phyloP scores from a whole-genome alignment of 2,888 invertebrate species.

The Cryptops parisi region DNA sequence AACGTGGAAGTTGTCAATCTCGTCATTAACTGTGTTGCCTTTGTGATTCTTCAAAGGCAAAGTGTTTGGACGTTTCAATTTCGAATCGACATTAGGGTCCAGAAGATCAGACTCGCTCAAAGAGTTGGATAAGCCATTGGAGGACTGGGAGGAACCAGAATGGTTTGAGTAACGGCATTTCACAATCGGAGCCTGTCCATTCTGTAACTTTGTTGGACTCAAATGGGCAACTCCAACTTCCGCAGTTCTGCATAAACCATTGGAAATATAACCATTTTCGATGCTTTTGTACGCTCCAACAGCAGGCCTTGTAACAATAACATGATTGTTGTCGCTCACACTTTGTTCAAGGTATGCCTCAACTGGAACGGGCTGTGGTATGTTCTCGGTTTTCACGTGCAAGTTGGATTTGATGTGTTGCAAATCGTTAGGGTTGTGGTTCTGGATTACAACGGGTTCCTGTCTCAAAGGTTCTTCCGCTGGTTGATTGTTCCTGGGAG shows the following conservation, averaged over 20 bases:
- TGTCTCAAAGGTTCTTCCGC: neutral
- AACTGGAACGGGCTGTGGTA: constrained; percentile 14
- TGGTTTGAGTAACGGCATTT: constrained; percentile 9
- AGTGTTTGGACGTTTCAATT: constrained; percentile 14
- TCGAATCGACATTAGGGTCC: constrained; percentile 3
- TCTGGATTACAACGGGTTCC: neutral
- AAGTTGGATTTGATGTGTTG: constrained; percentile 7
- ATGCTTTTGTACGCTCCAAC: constrained; percentile 6
- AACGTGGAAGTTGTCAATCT: neutral
- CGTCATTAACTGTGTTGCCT: constrained; percentile 24
- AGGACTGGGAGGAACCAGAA: neutral
- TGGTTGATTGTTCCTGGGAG: neutral
- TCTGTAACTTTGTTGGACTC: constrained; percentile 10
- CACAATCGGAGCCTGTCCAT: constrained; percentile 17
- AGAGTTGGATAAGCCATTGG: constrained; percentile 5
- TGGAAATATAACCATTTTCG: constrained; percentile 13
- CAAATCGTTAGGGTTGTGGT: neutral
- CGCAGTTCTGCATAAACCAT: constrained; percentile 9
- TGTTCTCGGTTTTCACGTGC: neutral
- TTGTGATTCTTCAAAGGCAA: constrained; percentile 13
- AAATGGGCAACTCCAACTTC: constrained; percentile 17
- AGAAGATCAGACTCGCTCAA: constrained; percentile 3
- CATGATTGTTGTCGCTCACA: neutral
- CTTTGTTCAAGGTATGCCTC: constrained; percentile 13
- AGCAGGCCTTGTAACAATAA: neutral